Base-by-base conservation (phyloP, 2,113 vertebrate genomes). In the Toxotes chatareus region DNA sequence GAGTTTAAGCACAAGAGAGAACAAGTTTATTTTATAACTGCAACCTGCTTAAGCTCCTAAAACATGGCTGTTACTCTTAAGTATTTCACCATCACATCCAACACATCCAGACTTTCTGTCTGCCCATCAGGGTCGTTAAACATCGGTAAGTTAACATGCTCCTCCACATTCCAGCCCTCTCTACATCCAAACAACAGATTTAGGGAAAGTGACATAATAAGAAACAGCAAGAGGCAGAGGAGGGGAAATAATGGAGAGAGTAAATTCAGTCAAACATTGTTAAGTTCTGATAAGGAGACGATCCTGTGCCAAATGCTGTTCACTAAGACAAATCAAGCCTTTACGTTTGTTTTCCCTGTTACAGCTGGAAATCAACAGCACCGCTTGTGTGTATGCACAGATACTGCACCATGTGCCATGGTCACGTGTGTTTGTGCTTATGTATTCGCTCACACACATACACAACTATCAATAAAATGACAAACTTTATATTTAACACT, bases 401-500 rank as follows among this genome's bases (percentile, higher is more conserved):
- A 70, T 21, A 21, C 34, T 38, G 23, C 6, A 7, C 72, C 67
- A 57, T 65, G 73, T 80, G 69, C 44, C 12, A 19, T 12, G 0
- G 44, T 75, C 72, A 78, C 44, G 27, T 49, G 78, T 57, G 46
- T 81, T 78, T 73, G 38, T 4, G 67, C 56, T 47, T 3, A 75
- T 71, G 16, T 44, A 57, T 81, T 56, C 36, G 42, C 56, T 56
- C 44, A 64, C 42, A 73, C 56, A 70, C 55, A 49, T 13, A 74
- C 59, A 76, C 73, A 65, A 65, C 53, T 57, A 55, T 85, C 77
- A 85, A 83, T 87, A 89, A 87, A 90, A 84, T 47, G 64, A 72
- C 67, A 86, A 85, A 80, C 65, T 67, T 88, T 86, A 88, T 89
- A 84, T 93, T 85, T 88, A 92, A 80, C 80, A 12, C 66, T 1